Evolutionary conservation across 2,888 invertebrate species (phyloP).

Genomic region (Stictocephala bisonia): DNA sequence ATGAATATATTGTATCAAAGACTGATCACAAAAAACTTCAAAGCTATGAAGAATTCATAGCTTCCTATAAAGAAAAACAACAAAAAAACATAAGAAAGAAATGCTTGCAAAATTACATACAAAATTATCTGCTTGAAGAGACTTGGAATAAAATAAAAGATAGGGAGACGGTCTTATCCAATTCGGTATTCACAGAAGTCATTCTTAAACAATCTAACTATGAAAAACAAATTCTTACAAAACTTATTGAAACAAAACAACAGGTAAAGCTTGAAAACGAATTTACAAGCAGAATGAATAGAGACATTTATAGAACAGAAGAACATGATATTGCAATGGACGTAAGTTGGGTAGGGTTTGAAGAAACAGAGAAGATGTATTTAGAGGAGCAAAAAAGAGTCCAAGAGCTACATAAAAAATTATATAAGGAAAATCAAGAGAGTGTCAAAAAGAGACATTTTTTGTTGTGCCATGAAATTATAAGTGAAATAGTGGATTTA

Average conservation of each 20-base stretch:
- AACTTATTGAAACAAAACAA: constrained; percentile 68
- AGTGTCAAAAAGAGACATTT: background rate
- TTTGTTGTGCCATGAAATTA: background rate
- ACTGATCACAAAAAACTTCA: background rate
- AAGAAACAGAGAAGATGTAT: background rate
- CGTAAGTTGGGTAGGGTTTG: background rate
- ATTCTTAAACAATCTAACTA: constrained; percentile 72
- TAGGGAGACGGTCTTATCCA: constrained; percentile 68
- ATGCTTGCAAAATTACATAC: constrained; percentile 67
- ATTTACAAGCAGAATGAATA: background rate
- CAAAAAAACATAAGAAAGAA: constrained; percentile 65
- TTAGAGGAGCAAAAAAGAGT: constrained; percentile 6
- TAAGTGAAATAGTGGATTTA: background rate
- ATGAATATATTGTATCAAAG: background rate
- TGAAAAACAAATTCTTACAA: constrained; percentile 74
- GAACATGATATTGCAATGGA: background rate
- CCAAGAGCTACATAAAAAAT: constrained; percentile 17
- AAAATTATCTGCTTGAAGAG: constrained; percentile 66
- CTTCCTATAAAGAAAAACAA: constrained; percentile 66
- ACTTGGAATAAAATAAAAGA: constrained; percentile 69
- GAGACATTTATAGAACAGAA: background rate
- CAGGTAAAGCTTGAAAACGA: background rate
- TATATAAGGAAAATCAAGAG: constrained; percentile 18
- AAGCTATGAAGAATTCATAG: constrained; percentile 66
- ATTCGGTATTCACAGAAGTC: constrained; percentile 68